Percentiles rank a stretch among this genome's conserved stretches.
Conservation (phyloP, 2,113 vertebrate species). For the Colistium nudipinnis region DNA sequence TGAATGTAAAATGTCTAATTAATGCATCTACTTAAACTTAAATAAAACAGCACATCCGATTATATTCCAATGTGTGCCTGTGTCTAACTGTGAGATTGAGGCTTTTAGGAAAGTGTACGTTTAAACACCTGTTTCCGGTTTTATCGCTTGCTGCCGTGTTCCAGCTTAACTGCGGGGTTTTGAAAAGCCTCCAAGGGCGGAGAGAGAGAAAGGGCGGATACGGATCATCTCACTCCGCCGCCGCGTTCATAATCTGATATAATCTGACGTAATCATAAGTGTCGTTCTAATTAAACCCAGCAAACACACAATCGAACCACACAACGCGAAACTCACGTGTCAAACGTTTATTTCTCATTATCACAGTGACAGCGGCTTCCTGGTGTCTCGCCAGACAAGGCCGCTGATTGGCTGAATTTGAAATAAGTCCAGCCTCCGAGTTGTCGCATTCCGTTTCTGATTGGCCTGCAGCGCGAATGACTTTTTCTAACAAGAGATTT, state of each 20-base stretch:
- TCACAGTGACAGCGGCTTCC: not conserved
- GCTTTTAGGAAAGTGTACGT: rapidly evolving
- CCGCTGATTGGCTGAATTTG: conserved; percentile 64
- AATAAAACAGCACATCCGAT: too few species aligned
- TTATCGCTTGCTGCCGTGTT: not conserved
- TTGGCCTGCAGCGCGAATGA: not conserved
- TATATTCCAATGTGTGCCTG: not conserved
- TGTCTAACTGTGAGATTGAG: not conserved
- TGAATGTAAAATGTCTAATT: not conserved
- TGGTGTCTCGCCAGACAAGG: not conserved
- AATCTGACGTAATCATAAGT: too few species aligned
- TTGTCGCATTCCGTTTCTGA: not conserved
- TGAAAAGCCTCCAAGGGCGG: conserved; percentile 79
- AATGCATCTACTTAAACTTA: too few species aligned
- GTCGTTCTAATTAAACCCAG: too few species aligned
- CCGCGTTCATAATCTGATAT: too few species aligned
- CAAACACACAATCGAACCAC: too few species aligned
- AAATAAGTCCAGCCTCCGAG: conserved; percentile 35
- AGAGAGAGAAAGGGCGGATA: conserved; percentile 67
- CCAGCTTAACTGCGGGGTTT: conserved; percentile 53
- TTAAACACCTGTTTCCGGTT: conserved; percentile 30
- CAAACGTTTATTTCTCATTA: not conserved
- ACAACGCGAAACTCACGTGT: rapidly evolving
- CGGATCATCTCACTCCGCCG: too few species aligned
- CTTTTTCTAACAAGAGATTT: not conserved